Percentiles rank a stretch among this genome's conserved stretches.
These are phyloP conservation scores for Stictocephala bisonia DNA, from an alignment of 2,888 invertebrate genomes.

Conservation along the genomic window DNA sequence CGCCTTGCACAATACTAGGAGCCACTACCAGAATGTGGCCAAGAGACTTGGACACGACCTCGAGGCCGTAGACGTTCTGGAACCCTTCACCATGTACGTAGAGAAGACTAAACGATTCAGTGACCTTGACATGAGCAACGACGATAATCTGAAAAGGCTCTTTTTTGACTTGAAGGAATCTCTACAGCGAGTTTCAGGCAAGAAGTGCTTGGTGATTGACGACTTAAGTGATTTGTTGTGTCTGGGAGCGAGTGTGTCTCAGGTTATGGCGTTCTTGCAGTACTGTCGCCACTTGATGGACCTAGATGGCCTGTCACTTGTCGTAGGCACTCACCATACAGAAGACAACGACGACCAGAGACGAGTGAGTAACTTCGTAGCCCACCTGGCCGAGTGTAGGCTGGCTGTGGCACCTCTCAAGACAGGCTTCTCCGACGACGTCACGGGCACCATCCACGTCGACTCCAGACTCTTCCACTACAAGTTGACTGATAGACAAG, in stretches of 20 bases:
- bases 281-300: conserved; percentile 36
- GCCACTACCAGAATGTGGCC: conserved; percentile 50
- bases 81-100: background rate
- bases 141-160: conserved; percentile 25
- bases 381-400: conserved; percentile 46
- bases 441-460: conserved; percentile 48
- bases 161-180: conserved; percentile 39
- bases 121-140: background rate
- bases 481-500: conserved; percentile 50
- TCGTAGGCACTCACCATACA: conserved; percentile 44
- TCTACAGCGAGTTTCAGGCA: conserved; percentile 37
- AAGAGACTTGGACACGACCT: conserved; percentile 51
- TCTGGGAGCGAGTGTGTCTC: conserved; percentile 25
- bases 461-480: conserved; percentile 47
- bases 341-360: conserved; percentile 48
- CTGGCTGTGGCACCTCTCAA: conserved; percentile 42
- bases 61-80: conserved; percentile 14
- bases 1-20: conserved; percentile 40
- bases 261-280: conserved; percentile 44
- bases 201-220: conserved; percentile 47
- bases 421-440: conserved; percentile 51
- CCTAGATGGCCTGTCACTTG: conserved; percentile 19
- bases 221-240: conserved; percentile 48
- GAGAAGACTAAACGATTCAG: background rate
- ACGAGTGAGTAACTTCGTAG: conserved; percentile 35